phyloP scores from a whole-genome alignment of 2,888 invertebrate genomes.

The Protophormia terraenovae region DNA sequence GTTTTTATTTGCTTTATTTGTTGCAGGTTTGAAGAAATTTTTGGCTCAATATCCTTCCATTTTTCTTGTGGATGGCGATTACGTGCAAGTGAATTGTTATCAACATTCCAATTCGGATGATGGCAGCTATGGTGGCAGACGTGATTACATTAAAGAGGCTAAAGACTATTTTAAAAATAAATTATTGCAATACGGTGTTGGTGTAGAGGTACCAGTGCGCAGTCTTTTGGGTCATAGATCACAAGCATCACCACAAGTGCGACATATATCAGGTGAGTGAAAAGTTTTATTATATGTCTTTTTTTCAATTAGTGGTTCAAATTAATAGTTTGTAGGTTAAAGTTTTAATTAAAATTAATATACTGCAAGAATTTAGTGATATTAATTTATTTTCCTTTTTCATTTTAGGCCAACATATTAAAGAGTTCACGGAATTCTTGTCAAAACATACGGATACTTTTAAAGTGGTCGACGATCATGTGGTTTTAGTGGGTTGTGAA shows the following conservation, averaged over 20 bases:
- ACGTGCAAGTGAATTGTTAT: constrained; percentile 92
- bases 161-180: constrained; percentile 98
- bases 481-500: constrained; percentile 89
- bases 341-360: too few relatives aligned
- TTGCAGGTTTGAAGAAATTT: constrained; percentile 94
- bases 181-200: constrained; percentile 96
- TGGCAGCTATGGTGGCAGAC: constrained; percentile 83
- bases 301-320: too few relatives aligned
- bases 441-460: constrained; percentile 92
- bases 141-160: constrained; percentile 97
- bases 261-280: constrained; percentile 91
- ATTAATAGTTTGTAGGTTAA: too few relatives aligned
- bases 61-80: constrained; percentile 96
- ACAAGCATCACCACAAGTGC: constrained; percentile 97
- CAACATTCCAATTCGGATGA: constrained; percentile 86
- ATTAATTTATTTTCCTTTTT: background rate
- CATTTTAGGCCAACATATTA: constrained; percentile 89
- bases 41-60: constrained; percentile 97
- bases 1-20: background rate
- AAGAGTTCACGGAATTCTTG: constrained; percentile 96
- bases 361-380: too few relatives aligned
- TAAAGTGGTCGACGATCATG: constrained; percentile 92
- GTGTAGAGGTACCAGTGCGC: constrained; percentile 97
- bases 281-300: too few relatives aligned
- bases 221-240: constrained; percentile 97